phyloP scores from a whole-genome alignment of 2,113 vertebrate species.

The Diphyllodes magnificus region DNA sequence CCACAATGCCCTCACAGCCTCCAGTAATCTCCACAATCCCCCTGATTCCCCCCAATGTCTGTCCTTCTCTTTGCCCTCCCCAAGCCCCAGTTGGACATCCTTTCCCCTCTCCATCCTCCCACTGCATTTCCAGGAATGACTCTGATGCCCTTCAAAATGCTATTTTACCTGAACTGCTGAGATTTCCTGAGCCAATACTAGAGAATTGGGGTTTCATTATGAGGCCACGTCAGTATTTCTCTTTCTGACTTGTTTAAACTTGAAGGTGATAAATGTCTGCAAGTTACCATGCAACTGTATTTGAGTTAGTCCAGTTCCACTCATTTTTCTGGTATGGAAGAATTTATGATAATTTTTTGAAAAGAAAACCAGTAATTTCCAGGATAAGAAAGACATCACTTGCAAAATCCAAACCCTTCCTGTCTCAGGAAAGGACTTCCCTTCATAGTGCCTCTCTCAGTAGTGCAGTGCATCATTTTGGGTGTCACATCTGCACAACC shows the following conservation, averaged over 20 bases:
- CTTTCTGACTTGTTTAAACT: background rate
- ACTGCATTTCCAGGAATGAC: background rate
- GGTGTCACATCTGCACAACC: background rate
- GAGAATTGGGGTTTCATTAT: background rate
- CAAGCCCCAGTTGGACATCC: background rate
- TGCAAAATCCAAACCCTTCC: background rate
- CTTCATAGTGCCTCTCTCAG: background rate
- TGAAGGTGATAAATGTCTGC: background rate
- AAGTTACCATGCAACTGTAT: background rate
- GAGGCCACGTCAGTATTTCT: background rate
- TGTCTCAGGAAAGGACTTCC: background rate
- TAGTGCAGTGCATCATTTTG: background rate
- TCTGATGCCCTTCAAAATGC: background rate
- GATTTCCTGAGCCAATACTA: background rate
- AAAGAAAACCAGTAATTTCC: background rate
- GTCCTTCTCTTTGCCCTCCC: background rate
- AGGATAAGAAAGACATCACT: background rate
- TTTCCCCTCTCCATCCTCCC: background rate
- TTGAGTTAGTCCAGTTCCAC: background rate
- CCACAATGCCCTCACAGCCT: background rate
- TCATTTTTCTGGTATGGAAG: background rate
- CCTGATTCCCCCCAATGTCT: accelerated
- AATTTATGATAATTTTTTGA: background rate
- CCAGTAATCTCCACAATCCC: background rate
- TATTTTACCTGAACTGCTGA: background rate